A percentile compares a stretch with the other conserved stretches of the same genome.
Evolutionary conservation across 2,797 vertebrate genomes (phyloP).

Genomic region (Epinephelus awoara): DNA sequence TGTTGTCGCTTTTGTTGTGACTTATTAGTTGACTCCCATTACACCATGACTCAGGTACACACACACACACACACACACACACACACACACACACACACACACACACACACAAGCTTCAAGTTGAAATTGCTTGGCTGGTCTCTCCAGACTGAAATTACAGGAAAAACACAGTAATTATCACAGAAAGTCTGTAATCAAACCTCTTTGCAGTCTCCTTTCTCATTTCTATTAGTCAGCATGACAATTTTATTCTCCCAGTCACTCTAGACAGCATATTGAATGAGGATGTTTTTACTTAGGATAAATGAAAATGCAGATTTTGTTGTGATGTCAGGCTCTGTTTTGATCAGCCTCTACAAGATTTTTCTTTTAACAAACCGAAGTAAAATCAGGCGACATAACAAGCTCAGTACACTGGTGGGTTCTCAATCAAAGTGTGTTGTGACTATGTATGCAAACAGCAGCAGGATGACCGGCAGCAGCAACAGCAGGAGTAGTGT

Average conservation of each 20-base stretch:
- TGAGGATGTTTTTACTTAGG: neutral
- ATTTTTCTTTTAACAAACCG: neutral
- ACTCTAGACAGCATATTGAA: neutral
- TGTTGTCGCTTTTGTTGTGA: neutral
- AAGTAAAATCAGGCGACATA: neutral
- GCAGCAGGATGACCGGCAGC: too few relatives aligned
- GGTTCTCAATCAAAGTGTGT: neutral
- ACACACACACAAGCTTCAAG: neutral
- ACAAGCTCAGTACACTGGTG: neutral
- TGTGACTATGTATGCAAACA: neutral
- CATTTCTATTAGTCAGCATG: constrained; percentile 9
- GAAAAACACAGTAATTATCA: constrained; percentile 32
- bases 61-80: neutral
- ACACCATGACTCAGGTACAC: neutral
- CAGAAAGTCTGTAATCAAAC: constrained; percentile 19
- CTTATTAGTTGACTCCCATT: neutral
- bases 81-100: neutral
- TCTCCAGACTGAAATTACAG: constrained; percentile 17
- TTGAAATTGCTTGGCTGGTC: constrained; percentile 18
- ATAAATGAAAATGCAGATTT: neutral
- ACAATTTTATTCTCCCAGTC: neutral
- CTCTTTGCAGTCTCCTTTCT: neutral
- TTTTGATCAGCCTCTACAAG: neutral
- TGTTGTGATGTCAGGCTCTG: neutral
- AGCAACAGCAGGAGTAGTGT: too few relatives aligned